Conservation (phyloP, 2,888 invertebrate species). For the Cataglyphis livida region DNA sequence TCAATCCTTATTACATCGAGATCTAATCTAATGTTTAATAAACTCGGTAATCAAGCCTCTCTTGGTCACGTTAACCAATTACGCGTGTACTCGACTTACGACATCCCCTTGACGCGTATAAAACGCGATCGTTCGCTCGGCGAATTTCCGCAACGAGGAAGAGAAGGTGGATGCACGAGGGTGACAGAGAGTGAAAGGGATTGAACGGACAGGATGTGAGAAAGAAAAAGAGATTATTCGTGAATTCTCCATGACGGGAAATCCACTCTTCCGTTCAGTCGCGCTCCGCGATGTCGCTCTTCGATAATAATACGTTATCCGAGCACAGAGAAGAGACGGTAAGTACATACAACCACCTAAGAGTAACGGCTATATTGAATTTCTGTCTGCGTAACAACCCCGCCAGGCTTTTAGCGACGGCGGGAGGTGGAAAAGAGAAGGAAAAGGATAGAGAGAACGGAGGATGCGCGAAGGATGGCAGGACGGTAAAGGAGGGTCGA, state of each 20-base stretch:
- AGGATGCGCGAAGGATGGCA: conserved; percentile 41
- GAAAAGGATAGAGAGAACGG: conserved; percentile 34
- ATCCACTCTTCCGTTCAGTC: conserved; percentile 52
- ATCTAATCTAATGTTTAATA: conserved; percentile 55
- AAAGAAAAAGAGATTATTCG: conserved; percentile 46
- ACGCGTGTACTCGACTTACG: conserved; percentile 33
- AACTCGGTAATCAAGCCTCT: conserved; percentile 44
- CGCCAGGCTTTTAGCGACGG: conserved; percentile 70
- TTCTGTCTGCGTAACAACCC: conserved; percentile 73
- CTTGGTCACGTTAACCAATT: conserved; percentile 46
- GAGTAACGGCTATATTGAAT: conserved; percentile 77
- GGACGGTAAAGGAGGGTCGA: conserved; percentile 58
- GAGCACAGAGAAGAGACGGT: conserved; percentile 55
- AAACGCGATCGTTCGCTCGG: conserved; percentile 46
- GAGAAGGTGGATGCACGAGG: conserved; percentile 29
- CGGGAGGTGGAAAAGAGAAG: conserved; percentile 29
- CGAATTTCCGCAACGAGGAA: conserved; percentile 38
- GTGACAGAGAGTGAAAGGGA: neutral
- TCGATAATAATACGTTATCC: conserved; percentile 65
- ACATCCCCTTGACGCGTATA: conserved; percentile 42
- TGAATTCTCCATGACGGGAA: conserved; percentile 52
- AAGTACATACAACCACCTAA: conserved; percentile 65
- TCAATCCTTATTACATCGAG: conserved; percentile 39
- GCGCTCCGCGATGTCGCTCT: conserved; percentile 47
- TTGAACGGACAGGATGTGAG: neutral